Evolutionary conservation across 1,140 invertebrate genomes (phyloP), one percentile per base, ranked within the genome.

Genomic region (Drosophila setifemur): DNA sequence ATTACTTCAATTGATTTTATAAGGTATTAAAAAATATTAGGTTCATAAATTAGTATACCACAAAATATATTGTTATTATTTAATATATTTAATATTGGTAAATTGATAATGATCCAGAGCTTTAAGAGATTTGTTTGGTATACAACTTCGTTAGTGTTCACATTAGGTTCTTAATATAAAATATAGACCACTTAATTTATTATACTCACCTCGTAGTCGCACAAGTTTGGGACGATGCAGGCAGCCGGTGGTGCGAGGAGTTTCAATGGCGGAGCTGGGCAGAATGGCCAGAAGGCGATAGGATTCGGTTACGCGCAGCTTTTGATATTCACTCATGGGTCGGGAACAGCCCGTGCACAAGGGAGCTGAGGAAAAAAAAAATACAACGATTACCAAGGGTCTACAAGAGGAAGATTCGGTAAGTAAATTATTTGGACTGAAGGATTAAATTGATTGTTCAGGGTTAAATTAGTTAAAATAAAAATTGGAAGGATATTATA

Each of bases 281-380:
- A 89, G 35, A 23, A 89, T 25, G 3, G 71, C 63, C 3, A 89
- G 21, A 3, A 89, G 26, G 12, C 64, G 52, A 42, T 49, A 87
- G 11, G 48, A 71, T 43, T 89, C 79, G 0, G 69, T 81, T 0
- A 76, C 49, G 4, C 88, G 48, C 5, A 90, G 18, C 35, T 87
- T 88, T 45, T 78, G 48, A 33, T 89, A 89, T 63, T 90, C 88
- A 35, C 57, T 74, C 88, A 90, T 90, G 6, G 81, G 74, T 14
- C 60, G 73, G 7, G 64, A 61, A 18, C 88, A 90, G 50, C 52
- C 86, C 3, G 70, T 52, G 26, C 88, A 90, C 31, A 70, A 48
- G 0, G 88, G 88, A n/a, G 85, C 88, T 89, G 23, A 1, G 31
- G 29, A 11, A 3, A 33, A n/a, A 26, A 23, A 3, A 37, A 6